A percentile compares a stretch with the other conserved stretches of the same genome.
These are phyloP conservation scores for Sebastes cheni DNA, from an alignment of 2,797 vertebrate genomes.

Conservation along the genomic window DNA sequence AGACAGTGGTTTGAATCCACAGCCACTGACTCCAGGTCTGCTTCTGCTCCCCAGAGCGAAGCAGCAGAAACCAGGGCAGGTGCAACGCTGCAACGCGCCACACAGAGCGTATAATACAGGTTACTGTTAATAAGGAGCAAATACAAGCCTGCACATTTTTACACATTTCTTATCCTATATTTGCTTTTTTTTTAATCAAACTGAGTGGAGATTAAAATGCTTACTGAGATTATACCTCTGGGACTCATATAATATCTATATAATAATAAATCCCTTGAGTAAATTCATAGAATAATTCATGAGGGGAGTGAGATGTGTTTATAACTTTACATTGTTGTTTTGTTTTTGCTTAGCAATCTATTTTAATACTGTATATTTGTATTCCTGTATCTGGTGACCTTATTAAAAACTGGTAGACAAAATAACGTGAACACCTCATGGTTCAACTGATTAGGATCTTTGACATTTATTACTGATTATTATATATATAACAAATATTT, in stretches of 20 bases:
- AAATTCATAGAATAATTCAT: neutral
- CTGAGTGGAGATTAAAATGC: conserved; percentile 1
- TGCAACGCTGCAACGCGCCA: neutral
- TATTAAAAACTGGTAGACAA: neutral
- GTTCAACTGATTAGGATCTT: neutral
- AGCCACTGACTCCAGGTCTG: conserved; percentile 11
- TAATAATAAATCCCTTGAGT: neutral
- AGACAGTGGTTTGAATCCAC: conserved; percentile 23
- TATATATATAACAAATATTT: too few species aligned
- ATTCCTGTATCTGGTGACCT: too few species aligned
- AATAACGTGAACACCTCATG: neutral
- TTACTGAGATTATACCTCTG: neutral
- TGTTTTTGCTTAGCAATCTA: neutral
- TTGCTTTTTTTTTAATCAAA: conserved; percentile 2
- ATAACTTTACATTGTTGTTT: neutral
- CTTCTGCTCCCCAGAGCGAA: conserved; percentile 15
- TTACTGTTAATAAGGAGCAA: conserved; percentile 4
- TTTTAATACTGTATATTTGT: neutral
- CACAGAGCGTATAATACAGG: neutral
- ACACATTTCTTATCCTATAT: neutral
- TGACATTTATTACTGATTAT: too few species aligned
- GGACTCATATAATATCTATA: neutral
- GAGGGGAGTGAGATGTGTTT: neutral
- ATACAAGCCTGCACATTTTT: neutral
- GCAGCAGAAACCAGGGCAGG: conserved; percentile 59